Evolutionary conservation across 2,797 vertebrate species (phyloP).

Genomic region (Hephaestus fuliginosus): DNA sequence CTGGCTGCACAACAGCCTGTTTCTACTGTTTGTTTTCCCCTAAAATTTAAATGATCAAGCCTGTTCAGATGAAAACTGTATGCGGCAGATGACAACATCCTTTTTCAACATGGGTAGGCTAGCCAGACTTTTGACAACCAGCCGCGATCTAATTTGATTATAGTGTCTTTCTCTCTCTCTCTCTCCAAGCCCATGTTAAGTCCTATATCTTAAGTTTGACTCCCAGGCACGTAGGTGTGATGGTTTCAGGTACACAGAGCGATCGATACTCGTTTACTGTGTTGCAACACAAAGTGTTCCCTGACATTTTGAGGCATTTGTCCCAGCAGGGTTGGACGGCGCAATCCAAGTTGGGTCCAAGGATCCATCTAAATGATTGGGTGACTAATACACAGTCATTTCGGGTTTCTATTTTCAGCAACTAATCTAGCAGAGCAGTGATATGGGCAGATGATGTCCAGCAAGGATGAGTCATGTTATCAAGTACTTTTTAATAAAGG

Average conservation of each 20-base stretch:
- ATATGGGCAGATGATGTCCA: conserved; percentile 42
- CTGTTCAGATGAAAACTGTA: conserved; percentile 43
- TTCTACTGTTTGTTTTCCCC: conserved; percentile 47
- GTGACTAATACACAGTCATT: conserved; percentile 48
- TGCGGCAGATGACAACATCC: conserved; percentile 21
- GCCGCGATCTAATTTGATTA: conserved; percentile 26
- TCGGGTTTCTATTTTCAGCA: conserved; percentile 66
- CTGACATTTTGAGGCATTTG: conserved; percentile 70
- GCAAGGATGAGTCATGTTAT: conserved; percentile 37
- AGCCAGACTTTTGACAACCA: conserved; percentile 30
- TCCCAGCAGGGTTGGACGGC: conserved; percentile 49
- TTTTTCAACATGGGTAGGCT: conserved; percentile 39
- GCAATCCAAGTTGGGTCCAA: conserved; percentile 53
- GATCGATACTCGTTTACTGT: conserved; percentile 72
- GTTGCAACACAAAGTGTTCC: conserved; percentile 48
- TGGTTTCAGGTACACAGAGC: conserved; percentile 48
- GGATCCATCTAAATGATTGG: conserved; percentile 58
- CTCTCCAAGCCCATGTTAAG: conserved; percentile 14
- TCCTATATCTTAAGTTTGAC: conserved; percentile 40
- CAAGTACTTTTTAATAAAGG: conserved; percentile 41
- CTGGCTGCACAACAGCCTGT: neutral
- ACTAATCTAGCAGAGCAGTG: conserved; percentile 32
- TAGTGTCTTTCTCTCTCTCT: neutral
- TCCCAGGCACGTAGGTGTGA: conserved; percentile 49
- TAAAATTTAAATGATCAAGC: conserved; percentile 51